Conservation (phyloP, 2,113 vertebrate species). For the Syrmaticus mikado region DNA sequence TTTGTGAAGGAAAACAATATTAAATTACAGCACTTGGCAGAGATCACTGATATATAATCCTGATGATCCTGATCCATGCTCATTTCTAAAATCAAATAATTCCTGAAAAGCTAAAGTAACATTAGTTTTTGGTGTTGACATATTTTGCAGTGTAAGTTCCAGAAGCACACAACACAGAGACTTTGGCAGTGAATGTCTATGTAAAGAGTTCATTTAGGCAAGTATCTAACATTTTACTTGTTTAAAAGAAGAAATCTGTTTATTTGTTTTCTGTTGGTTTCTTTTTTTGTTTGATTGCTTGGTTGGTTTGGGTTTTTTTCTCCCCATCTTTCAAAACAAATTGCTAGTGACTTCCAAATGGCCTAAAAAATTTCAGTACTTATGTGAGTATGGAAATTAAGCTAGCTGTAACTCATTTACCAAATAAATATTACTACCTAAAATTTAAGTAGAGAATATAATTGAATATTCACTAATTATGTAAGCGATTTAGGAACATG, state of each 20-base stretch:
- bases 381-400: neutral
- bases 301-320: neutral
- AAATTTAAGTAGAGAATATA: neutral
- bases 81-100: neutral
- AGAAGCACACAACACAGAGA: neutral
- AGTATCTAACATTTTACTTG: neutral
- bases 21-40: neutral
- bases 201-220: neutral
- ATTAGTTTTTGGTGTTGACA: neutral
- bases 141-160: neutral
- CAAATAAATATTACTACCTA: neutral
- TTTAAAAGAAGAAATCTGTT: slow-evolving; percentile 10
- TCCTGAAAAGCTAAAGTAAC: neutral
- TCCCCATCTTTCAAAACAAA: neutral
- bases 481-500: neutral
- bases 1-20: neutral
- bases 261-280: neutral
- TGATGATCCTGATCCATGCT: neutral
- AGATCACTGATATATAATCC: neutral
- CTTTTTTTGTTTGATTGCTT: neutral
- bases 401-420: neutral
- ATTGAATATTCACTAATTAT: neutral
- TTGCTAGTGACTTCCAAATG: neutral
- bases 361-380: neutral
- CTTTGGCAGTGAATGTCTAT: neutral